Evolutionary conservation across 1,140 invertebrate genomes (phyloP).

Genomic region (Agraylea sexmaculata): DNA sequence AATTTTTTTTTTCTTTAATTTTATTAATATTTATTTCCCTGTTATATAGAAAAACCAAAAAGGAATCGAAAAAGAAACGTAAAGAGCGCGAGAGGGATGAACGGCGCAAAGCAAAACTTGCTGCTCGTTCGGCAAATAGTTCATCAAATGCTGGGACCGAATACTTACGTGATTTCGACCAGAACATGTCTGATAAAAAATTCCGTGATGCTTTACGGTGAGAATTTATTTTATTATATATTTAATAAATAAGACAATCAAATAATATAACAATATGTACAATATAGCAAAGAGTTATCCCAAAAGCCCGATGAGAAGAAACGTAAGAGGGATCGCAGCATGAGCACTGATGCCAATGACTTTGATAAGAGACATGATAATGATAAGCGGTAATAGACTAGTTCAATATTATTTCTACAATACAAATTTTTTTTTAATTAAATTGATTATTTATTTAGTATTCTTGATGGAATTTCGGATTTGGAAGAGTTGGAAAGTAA

Average conservation of each 20-base stretch:
- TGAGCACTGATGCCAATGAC: constrained; percentile 42
- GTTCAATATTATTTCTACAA: constrained; percentile 3
- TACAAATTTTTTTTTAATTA: constrained; percentile 5
- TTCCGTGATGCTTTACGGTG: constrained; percentile 54
- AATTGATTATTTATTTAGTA: constrained; percentile 25
- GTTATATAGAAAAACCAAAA: constrained; percentile 48
- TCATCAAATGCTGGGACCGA: constrained; percentile 31
- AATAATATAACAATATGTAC: background rate
- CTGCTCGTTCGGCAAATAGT: constrained; percentile 33
- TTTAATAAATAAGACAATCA: background rate
- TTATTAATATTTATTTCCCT: constrained; percentile 1
- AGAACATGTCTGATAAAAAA: constrained; percentile 49
- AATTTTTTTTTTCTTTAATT: constrained; percentile 8
- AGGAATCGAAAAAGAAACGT: constrained; percentile 53
- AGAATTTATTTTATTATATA: constrained; percentile 1
- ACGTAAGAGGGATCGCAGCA: constrained; percentile 38
- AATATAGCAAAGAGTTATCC: constrained; percentile 35
- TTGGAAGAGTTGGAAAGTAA: constrained; percentile 66
- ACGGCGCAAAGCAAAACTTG: constrained; percentile 34
- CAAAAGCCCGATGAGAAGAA: constrained; percentile 31
- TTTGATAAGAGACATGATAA: constrained; percentile 44
- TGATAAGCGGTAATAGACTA: constrained; percentile 37
- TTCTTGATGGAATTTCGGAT: constrained; percentile 52
- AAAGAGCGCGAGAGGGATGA: constrained; percentile 44
- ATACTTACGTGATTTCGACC: constrained; percentile 48